Percentiles rank a stretch among this genome's conserved stretches.
Evolutionary conservation across 2,113 vertebrate genomes (phyloP).

Genomic region (Hippocampus comes): DNA sequence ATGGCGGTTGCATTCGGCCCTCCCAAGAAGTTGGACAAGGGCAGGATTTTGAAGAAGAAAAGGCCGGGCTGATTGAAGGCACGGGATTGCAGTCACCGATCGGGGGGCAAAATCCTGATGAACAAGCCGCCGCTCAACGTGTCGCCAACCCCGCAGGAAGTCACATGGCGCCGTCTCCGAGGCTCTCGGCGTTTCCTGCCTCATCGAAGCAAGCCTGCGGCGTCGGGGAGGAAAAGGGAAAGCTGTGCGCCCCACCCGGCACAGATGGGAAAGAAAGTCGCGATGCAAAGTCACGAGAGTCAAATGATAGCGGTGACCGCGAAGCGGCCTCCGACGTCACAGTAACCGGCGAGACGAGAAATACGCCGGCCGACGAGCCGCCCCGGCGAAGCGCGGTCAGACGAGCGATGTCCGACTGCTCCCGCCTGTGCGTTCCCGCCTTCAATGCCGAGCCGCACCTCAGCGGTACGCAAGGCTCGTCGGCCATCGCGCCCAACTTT

Average conservation of each 20-base stretch:
- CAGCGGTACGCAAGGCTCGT: slow-evolving; percentile 72
- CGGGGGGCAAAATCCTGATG: slow-evolving; percentile 23
- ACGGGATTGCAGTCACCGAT: slow-evolving; percentile 29
- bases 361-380: slow-evolving; percentile 44
- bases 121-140: slow-evolving; percentile 5
- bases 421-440: slow-evolving; percentile 85
- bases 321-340: slow-evolving; percentile 6
- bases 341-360: slow-evolving; percentile 34
- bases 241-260: neutral
- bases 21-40: slow-evolving; percentile 18
- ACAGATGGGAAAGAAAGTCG: slow-evolving; percentile 1
- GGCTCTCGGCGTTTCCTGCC: neutral
- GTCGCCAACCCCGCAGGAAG: slow-evolving; percentile 13
- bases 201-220: slow-evolving; percentile 4
- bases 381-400: slow-evolving; percentile 69
- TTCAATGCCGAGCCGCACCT: slow-evolving; percentile 69
- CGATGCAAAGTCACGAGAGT: slow-evolving; percentile 10
- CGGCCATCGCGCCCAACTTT: slow-evolving; percentile 28
- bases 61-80: slow-evolving; percentile 27
- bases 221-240: neutral
- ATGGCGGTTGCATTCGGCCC: slow-evolving; percentile 27
- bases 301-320: slow-evolving; percentile 31
- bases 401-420: slow-evolving; percentile 88
- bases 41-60: slow-evolving; percentile 10
- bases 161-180: neutral